A percentile compares a stretch with the other conserved stretches of the same genome.
phyloP scores from a whole-genome alignment of 2,797 vertebrate species.

The Characodon lateralis region DNA sequence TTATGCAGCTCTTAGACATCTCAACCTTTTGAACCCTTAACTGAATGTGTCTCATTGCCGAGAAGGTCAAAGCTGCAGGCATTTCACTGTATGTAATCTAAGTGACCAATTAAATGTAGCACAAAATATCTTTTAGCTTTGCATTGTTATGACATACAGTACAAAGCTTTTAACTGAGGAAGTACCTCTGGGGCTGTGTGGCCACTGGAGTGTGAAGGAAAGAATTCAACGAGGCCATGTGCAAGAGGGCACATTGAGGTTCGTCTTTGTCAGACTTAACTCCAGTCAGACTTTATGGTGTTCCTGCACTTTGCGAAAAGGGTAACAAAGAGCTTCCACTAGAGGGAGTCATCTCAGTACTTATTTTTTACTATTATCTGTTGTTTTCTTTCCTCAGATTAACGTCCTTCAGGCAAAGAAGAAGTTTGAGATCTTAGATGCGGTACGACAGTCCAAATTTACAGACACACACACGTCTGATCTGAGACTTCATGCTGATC shows the following conservation, averaged over 20 bases:
- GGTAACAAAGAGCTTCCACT: slow-evolving; percentile 19
- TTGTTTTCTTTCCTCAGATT: slow-evolving; percentile 80
- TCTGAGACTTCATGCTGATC: not conserved
- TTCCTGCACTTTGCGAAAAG: not conserved
- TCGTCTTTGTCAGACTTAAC: not conserved
- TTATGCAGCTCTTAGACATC: slow-evolving; percentile 41
- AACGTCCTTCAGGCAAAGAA: slow-evolving; percentile 98
- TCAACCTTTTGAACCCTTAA: slow-evolving; percentile 45
- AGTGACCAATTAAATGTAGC: slow-evolving; percentile 54
- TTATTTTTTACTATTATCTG: not conserved
- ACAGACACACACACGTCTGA: not conserved
- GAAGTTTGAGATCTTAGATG: slow-evolving; percentile 97
- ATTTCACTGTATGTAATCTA: slow-evolving; percentile 1
- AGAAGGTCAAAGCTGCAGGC: slow-evolving; percentile 50
- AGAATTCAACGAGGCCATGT: not conserved
- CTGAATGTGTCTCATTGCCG: slow-evolving; percentile 45
- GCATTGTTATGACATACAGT: slow-evolving; percentile 23
- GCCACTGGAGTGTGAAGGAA: not conserved
- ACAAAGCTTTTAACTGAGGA: slow-evolving; percentile 14
- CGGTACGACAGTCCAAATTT: slow-evolving; percentile 80
- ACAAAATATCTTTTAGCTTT: slow-evolving; percentile 47
- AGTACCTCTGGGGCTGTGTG: not conserved
- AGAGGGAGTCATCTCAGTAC: slow-evolving; percentile 32
- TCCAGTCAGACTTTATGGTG: not conserved
- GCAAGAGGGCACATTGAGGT: not conserved